Percentiles rank a stretch among this genome's conserved stretches.
phyloP scores from a whole-genome alignment of 2,888 invertebrate species.

The Imbricaverruca yamaguchii region DNA sequence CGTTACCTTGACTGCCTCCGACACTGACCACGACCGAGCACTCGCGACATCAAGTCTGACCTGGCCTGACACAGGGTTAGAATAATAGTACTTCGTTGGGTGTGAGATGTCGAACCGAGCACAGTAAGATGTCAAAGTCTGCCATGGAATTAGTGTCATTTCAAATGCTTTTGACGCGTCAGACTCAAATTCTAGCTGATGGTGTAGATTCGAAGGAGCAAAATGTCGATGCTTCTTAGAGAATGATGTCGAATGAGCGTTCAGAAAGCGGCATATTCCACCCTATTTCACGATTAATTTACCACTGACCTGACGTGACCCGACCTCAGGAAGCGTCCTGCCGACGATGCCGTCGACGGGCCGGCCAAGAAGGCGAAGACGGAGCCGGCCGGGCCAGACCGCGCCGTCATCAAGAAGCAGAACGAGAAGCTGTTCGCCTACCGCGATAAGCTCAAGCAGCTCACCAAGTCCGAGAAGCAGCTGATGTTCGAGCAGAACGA shows the following conservation, averaged over 20 bases:
- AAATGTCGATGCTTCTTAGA: no score
- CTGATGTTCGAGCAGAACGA: slow-evolving; percentile 61
- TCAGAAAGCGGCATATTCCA: no score
- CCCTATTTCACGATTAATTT: no score
- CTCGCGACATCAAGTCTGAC: neutral
- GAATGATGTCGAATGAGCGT: no score
- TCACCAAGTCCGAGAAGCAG: slow-evolving; percentile 55
- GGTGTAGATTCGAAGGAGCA: no score
- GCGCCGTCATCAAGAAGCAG: slow-evolving; percentile 60
- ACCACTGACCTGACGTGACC: no score
- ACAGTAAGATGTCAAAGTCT: no score
- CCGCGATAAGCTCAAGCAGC: slow-evolving; percentile 53
- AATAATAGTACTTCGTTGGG: no score
- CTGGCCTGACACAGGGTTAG: neutral
- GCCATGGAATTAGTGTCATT: no score
- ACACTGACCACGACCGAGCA: neutral
- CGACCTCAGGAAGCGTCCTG: slow-evolving; percentile 57
- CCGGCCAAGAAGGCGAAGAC: slow-evolving; percentile 34
- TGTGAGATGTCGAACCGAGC: no score
- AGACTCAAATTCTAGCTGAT: no score
- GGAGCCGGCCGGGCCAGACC: slow-evolving; percentile 39
- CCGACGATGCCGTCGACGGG: slow-evolving; percentile 34
- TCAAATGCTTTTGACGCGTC: no score
- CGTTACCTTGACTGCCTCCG: neutral
- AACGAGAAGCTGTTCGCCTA: slow-evolving; percentile 59